Percentiles rank a stretch among this genome's conserved stretches.
Conservation (phyloP, 2,888 invertebrate species). For the Ligdia adustata region DNA sequence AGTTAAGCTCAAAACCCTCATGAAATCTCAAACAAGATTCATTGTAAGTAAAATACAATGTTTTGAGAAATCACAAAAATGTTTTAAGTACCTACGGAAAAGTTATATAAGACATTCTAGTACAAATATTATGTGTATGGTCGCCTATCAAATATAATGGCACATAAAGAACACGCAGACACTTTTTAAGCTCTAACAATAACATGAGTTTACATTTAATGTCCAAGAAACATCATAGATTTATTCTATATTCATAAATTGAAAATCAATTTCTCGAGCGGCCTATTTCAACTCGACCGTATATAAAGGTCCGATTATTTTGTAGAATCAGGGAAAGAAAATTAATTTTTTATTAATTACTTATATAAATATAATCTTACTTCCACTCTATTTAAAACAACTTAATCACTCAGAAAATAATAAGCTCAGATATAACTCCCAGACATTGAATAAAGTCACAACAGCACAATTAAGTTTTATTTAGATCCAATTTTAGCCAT, state of each 20-base stretch:
- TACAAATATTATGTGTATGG: not conserved
- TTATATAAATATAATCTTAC: no score
- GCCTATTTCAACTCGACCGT: no score
- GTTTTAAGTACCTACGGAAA: slow-evolving; percentile 42
- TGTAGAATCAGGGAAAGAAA: no score
- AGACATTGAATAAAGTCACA: no score
- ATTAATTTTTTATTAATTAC: no score
- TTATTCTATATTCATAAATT: not conserved
- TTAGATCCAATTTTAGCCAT: no score
- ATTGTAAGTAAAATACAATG: slow-evolving; percentile 23
- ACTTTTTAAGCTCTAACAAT: slow-evolving; percentile 51
- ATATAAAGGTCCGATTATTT: no score
- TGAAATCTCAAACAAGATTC: slow-evolving; percentile 21
- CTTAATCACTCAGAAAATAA: no score
- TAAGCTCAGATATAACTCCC: no score
- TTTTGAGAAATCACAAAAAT: slow-evolving; percentile 49
- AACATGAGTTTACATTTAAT: slow-evolving; percentile 18
- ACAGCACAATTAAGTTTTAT: no score
- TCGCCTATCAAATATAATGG: slow-evolving; percentile 48
- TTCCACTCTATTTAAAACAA: no score
- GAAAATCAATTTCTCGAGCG: no score
- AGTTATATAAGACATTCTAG: not conserved
- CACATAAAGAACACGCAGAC: slow-evolving; percentile 68
- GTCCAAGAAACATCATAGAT: slow-evolving; percentile 7
- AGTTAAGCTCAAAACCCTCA: slow-evolving; percentile 29